Base-by-base conservation (phyloP, 2,797 vertebrate genomes). In the Ctenopoma kingsleyae region DNA sequence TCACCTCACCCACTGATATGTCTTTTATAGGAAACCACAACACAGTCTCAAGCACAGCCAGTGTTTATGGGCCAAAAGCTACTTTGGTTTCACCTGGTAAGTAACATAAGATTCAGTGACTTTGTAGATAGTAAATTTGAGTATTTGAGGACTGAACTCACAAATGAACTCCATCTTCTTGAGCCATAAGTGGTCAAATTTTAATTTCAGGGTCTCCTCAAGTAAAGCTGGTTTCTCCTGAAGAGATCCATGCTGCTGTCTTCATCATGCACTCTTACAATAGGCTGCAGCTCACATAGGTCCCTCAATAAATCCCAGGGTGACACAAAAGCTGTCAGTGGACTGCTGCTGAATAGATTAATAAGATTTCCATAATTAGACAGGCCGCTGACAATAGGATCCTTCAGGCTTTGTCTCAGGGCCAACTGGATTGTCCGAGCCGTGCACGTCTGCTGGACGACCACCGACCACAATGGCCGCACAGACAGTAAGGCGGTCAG, bases 311-410 rank as follows among this genome's bases (percentile, higher is more conserved):
- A 94, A 95, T 94, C 93, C 92, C 89, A 85, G 90, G 84, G 80
- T 57, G 66, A 87, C 92, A 94, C 93, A 94, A 95, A 94, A 92
- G 93, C 94, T 91, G 92, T 92, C 92, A 91, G 92, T 89, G 82
- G 91, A 90, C 91, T 85, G 90, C 94, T 86, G 90, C 94, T 95
- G 96, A 97, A 97, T 97, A 97, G 97, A 98, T 98, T 98, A 97
- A 98, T 97, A 96, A 95, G 97, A 97, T 99, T 97, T 98, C 97
- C 96, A 97, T 97, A 96, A 94, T 97, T 97, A 95, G 96, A 94
- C 93, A 94, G 92, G 82, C 86, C 82, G 68, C 82, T 94, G 93
- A 99, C 97, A 98, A 98, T 97, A 87, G 96, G 96, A 97, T 97
- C 96, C 95, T 94, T 94, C 84, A 86, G 92, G 94, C 94, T 96